Evolutionary conservation across 2,113 vertebrate species (phyloP).

Genomic region (Grammomys dolichurus): DNA sequence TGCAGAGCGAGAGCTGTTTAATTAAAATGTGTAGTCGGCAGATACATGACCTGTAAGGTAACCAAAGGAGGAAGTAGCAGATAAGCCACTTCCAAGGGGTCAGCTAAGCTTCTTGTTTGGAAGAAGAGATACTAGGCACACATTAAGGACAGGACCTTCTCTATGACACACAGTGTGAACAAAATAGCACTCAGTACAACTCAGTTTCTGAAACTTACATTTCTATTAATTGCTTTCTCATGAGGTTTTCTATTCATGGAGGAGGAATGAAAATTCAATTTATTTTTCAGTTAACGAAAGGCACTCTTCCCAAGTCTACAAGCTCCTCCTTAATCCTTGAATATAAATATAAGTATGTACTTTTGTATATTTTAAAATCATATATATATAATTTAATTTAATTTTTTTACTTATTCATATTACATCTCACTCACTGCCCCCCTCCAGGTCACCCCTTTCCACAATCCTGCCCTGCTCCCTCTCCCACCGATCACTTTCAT

Average conservation of each 20-base stretch:
- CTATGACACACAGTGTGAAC: background rate
- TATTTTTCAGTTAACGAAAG: background rate
- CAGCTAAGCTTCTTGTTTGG: background rate
- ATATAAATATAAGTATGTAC: background rate
- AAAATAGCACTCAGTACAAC: background rate
- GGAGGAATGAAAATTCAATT: background rate
- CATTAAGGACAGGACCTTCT: no score
- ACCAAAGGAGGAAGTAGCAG: constrained; percentile 28
- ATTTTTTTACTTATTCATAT: no score
- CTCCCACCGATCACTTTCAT: background rate
- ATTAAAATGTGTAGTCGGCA: constrained; percentile 69
- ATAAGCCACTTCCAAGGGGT: constrained; percentile 2
- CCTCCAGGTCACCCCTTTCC: no score
- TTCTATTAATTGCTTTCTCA: background rate
- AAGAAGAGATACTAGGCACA: background rate
- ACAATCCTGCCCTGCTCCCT: no score
- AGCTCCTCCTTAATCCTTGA: background rate
- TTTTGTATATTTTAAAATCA: background rate
- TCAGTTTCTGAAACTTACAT: background rate
- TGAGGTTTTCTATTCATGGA: background rate
- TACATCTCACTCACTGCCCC: no score
- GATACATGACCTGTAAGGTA: constrained; percentile 48
- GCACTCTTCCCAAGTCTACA: background rate
- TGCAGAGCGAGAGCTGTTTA: constrained; percentile 37
- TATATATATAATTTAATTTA: background rate